Conservation (phyloP, 35 echinoderm and acorn worm species). For the Acanthaster planci region DNA sequence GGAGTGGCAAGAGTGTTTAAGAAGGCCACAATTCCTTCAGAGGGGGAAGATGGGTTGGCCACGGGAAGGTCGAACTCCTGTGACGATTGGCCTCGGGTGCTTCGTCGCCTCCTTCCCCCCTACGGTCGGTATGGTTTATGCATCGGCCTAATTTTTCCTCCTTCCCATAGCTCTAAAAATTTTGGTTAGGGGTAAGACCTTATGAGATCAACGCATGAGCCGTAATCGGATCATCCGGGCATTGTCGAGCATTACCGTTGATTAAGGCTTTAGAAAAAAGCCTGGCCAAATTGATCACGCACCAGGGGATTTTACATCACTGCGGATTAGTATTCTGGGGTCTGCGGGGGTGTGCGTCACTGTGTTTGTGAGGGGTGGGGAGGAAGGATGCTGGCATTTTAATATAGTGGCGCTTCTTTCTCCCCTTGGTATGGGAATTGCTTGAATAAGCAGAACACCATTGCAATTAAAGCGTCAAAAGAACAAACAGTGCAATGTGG, state of each 20-base stretch:
- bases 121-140: neutral
- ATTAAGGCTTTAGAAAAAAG: neutral
- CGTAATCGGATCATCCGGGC: conserved; percentile 4
- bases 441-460: conserved; percentile 12
- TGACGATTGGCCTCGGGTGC: too few species aligned
- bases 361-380: neutral
- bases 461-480: conserved; percentile 10
- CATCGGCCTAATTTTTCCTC: neutral
- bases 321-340: neutral
- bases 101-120: too few species aligned
- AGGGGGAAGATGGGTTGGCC: too few species aligned
- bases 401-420: neutral
- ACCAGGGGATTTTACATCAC: neutral
- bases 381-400: neutral
- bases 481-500: neutral
- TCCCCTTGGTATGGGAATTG: neutral
- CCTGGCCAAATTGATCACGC: neutral
- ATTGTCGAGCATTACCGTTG: conserved; percentile 31
- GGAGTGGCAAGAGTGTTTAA: too few species aligned
- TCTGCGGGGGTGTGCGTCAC: neutral
- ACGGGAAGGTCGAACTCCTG: too few species aligned
- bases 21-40: too few species aligned
- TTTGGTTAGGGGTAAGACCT: neutral
- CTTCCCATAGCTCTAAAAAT: neutral
- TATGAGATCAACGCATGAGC: conserved; percentile 2